A percentile compares a stretch with the other conserved stretches of the same genome.
Conservation (phyloP, 2,113 vertebrate species). For the Parotia lawesii region DNA sequence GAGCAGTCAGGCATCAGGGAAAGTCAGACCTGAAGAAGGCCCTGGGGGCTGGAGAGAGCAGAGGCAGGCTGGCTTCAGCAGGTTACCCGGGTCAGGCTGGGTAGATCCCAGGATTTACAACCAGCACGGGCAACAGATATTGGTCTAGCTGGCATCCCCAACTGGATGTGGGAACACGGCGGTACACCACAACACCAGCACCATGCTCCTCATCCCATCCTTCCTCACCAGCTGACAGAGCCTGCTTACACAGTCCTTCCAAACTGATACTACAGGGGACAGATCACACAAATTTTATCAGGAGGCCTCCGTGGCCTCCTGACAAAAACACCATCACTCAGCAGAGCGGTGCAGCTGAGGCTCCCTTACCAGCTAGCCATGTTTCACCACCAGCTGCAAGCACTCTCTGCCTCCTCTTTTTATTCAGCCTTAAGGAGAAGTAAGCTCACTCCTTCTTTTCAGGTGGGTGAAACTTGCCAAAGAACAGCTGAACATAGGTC, state of each 20-base stretch:
- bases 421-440: not conserved
- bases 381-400: not conserved
- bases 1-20: not conserved
- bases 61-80: not conserved
- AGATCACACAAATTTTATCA: not conserved
- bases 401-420: not conserved
- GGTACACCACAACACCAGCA: not conserved
- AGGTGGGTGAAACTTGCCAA: not conserved
- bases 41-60: not conserved
- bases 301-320: not conserved
- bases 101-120: not conserved
- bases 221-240: not conserved
- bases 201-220: not conserved
- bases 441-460: not conserved
- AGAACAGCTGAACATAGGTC: not conserved
- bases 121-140: accelerated
- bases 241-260: not conserved
- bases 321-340: not conserved
- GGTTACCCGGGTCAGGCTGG: not conserved
- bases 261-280: not conserved
- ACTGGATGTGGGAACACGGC: accelerated
- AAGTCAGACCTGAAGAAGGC: not conserved
- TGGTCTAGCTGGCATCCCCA: not conserved
- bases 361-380: not conserved
- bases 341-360: not conserved